Evolutionary conservation across 35 echinoderm and acorn worm species (phyloP).

Genomic region (Stichopus chloronotus): DNA sequence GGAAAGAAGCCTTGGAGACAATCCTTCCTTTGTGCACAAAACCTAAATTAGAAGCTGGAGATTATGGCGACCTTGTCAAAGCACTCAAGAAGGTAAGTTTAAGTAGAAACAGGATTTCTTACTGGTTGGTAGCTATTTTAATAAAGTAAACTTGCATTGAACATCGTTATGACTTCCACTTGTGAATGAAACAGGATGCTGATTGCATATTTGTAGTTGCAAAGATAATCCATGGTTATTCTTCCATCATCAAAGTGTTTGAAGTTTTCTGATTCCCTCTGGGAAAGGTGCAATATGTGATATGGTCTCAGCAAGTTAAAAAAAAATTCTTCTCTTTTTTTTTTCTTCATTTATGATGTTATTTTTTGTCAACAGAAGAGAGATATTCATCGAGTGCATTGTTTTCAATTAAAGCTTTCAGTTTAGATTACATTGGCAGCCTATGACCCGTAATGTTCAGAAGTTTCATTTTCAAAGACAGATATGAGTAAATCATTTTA

Average conservation of each 20-base stretch:
- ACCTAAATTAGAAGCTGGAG: constrained; percentile 92
- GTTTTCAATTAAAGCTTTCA: too few species aligned
- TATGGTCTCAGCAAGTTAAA: too few species aligned
- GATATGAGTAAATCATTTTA: too few species aligned
- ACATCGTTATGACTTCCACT: background rate
- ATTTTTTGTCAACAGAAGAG: too few species aligned
- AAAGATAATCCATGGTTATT: background rate
- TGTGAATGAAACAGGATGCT: background rate
- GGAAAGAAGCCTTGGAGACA: constrained; percentile 89
- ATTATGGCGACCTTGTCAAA: constrained; percentile 90
- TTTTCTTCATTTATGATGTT: too few species aligned
- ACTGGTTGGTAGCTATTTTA: background rate
- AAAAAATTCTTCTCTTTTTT: too few species aligned
- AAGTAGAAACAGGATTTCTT: background rate
- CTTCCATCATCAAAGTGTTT: background rate
- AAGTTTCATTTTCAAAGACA: too few species aligned
- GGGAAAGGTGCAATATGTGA: too few species aligned
- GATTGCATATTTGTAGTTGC: background rate
- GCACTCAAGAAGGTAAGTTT: constrained; percentile 87
- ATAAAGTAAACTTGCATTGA: background rate
- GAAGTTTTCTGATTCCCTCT: background rate
- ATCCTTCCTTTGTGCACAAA: constrained; percentile 76
- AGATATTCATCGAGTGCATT: too few species aligned
- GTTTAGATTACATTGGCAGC: too few species aligned
- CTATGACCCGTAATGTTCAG: too few species aligned